A percentile compares a stretch with the other conserved stretches of the same genome.
Evolutionary conservation across 30 jellyfish, hydroid and myxozoan species (phyloP).

Genomic region (Haliclystus octoradiatus): DNA sequence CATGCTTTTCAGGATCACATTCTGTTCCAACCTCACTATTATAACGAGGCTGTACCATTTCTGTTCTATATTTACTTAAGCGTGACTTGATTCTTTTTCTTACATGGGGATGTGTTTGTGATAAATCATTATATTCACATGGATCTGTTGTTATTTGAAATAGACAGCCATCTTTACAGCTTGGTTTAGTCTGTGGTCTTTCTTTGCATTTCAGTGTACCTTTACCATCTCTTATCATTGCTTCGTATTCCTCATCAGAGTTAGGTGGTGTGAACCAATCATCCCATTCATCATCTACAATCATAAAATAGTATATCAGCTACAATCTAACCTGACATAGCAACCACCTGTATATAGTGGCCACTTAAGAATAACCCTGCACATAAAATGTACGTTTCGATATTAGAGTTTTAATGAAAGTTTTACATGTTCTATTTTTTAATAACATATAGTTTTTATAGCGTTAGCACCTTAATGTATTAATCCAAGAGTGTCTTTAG

Average conservation of each 20-base stretch:
- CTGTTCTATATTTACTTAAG: constrained; percentile 20
- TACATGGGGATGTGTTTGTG: not conserved
- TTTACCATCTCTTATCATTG: not conserved
- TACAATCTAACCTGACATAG: not conserved
- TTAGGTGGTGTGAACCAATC: constrained; percentile 56
- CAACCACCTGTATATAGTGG: too few relatives aligned
- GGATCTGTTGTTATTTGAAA: not conserved
- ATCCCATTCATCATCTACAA: constrained; percentile 43
- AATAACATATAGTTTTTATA: too few relatives aligned
- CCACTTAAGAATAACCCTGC: not conserved
- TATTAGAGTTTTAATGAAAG: not conserved
- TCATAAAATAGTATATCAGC: not conserved
- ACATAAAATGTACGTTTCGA: not conserved
- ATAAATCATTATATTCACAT: constrained; percentile 2
- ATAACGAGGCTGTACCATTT: constrained; percentile 61
- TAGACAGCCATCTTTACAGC: not conserved
- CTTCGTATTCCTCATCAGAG: constrained; percentile 27
- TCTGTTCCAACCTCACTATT: constrained; percentile 59
- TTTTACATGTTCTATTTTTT: too few relatives aligned
- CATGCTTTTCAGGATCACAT: constrained; percentile 58
- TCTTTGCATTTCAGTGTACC: constrained; percentile 16
- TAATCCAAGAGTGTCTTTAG: too few relatives aligned
- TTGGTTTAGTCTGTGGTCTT: constrained; percentile 27
- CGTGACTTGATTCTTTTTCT: constrained; percentile 15
- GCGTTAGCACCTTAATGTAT: too few relatives aligned